These are phyloP conservation scores for Melipona bicolor DNA, from an alignment of 2,888 invertebrate species.

Conservation along the genomic window DNA sequence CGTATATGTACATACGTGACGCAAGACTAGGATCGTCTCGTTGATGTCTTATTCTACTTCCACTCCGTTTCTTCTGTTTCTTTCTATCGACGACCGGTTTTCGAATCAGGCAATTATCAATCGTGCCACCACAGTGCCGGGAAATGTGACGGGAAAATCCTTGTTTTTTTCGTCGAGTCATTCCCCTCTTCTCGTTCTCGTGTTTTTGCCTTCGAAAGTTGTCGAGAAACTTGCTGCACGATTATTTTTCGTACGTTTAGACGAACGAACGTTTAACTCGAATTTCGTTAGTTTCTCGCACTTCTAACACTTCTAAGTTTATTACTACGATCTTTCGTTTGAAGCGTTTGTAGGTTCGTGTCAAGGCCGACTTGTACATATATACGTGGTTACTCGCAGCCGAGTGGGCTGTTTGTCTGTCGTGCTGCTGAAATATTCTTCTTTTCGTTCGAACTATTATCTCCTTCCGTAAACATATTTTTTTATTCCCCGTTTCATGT, in stretches of 20 bases:
- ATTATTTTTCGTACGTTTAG: background rate
- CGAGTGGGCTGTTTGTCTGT: slow-evolving; percentile 3
- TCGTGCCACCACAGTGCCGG: too few relatives aligned
- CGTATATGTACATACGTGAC: too few relatives aligned
- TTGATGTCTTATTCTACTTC: too few relatives aligned
- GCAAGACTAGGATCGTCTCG: too few relatives aligned
- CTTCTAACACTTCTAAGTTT: too few relatives aligned
- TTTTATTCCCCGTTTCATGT: background rate
- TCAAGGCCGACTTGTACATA: slow-evolving; percentile 1
- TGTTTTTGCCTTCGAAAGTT: too few relatives aligned
- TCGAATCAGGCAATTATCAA: too few relatives aligned
- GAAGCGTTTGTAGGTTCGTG: slow-evolving; percentile 10
- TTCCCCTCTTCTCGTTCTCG: too few relatives aligned
- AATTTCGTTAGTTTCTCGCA: slow-evolving; percentile 19
- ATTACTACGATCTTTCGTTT: background rate
- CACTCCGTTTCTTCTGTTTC: too few relatives aligned
- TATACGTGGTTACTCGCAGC: background rate
- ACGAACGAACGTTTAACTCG: slow-evolving; percentile 8
- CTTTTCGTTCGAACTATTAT: background rate
- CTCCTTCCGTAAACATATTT: slow-evolving; percentile 15
- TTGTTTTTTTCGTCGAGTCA: too few relatives aligned
- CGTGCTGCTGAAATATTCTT: background rate
- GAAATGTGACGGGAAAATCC: too few relatives aligned
- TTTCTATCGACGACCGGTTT: too few relatives aligned
- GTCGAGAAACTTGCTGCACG: background rate